These are phyloP conservation scores for Graptemys geographica DNA, from an alignment of 2,797 vertebrate genomes.

Conservation along the genomic window DNA sequence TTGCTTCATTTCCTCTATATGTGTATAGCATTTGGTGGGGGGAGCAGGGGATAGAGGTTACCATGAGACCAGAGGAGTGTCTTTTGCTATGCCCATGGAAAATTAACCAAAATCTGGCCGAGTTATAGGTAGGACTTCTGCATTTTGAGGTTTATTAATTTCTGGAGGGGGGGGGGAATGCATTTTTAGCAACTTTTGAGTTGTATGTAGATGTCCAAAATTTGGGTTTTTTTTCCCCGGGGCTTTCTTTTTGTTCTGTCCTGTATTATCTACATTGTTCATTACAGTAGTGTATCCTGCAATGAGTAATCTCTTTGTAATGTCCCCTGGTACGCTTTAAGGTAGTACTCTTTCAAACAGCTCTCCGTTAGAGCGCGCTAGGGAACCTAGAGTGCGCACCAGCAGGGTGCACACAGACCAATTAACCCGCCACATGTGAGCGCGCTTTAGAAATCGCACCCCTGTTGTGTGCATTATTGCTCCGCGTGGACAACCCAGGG, in stretches of 20 bases:
- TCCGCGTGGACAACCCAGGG: neutral
- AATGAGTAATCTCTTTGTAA: neutral
- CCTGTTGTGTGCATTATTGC: neutral
- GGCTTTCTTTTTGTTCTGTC: neutral
- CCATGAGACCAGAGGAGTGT: neutral
- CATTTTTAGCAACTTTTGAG: neutral
- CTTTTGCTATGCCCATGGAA: neutral
- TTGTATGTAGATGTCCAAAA: neutral
- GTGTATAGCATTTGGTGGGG: neutral
- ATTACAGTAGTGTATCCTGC: neutral
- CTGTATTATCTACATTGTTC: neutral
- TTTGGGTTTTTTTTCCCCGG: neutral
- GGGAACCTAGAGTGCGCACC: neutral
- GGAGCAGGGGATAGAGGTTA: neutral
- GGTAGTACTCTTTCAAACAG: neutral
- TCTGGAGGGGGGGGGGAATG: accelerated
- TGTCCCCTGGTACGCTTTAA: neutral
- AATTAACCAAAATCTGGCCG: neutral
- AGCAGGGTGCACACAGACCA: neutral
- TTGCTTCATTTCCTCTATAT: neutral
- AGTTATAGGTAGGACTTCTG: neutral
- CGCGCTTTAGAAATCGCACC: neutral
- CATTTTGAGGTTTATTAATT: neutral
- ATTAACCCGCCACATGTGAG: neutral
- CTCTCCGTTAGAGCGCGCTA: neutral